Percentiles rank a stretch among this genome's conserved stretches.
phyloP scores from a whole-genome alignment of 2,888 invertebrate genomes.

The Calliphora vomitoria region DNA sequence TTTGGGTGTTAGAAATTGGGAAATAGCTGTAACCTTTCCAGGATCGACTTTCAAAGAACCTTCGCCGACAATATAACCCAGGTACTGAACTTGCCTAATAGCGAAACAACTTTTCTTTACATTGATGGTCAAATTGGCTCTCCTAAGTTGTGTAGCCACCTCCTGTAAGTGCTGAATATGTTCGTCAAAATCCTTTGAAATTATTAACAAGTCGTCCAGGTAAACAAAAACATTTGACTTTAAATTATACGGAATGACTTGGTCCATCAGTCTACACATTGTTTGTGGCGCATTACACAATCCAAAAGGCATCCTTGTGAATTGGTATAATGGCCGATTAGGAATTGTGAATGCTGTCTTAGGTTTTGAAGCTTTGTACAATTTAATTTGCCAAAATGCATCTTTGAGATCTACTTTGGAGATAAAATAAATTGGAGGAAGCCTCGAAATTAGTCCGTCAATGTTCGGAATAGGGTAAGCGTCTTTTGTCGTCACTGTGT shows the following conservation, averaged over 20 bases:
- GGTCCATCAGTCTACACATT: constrained; percentile 42
- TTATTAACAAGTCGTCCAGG: constrained; percentile 20
- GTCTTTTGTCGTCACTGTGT: constrained; percentile 15
- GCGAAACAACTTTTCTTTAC: neutral
- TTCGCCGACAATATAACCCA: constrained; percentile 33
- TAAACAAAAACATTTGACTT: constrained; percentile 31
- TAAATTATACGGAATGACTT: constrained; percentile 28
- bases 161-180: neutral
- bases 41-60: constrained; percentile 6
- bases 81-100: neutral
- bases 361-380: neutral
- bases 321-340: constrained; percentile 24
- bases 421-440: constrained; percentile 8
- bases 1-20: constrained; percentile 6
- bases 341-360: constrained; percentile 25
- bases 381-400: constrained; percentile 37
- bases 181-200: constrained; percentile 6
- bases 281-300: constrained; percentile 38
- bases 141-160: neutral
- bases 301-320: constrained; percentile 36
- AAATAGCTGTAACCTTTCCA: constrained; percentile 14
- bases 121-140: constrained; percentile 4
- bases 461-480: constrained; percentile 31
- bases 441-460: constrained; percentile 13
- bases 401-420: constrained; percentile 25